Conservation (phyloP, 2,888 invertebrate genomes). For the Acleris literana region DNA sequence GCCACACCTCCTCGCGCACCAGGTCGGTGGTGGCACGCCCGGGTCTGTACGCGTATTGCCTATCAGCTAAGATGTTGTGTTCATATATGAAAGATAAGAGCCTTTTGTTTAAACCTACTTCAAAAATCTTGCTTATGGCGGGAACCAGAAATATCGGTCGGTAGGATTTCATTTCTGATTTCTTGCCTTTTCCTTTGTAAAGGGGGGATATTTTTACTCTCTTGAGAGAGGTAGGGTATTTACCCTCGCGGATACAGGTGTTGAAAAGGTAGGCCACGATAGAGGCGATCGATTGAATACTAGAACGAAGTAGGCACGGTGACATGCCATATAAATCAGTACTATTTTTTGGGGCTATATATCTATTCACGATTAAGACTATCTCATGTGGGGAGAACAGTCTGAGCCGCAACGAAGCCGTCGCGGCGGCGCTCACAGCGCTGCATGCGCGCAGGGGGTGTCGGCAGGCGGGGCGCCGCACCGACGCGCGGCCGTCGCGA, state of each 20-base stretch:
- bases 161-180: constrained; percentile 4
- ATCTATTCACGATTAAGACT: not conserved
- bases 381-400: constrained; percentile 17
- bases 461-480: constrained; percentile 10
- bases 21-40: constrained; percentile 11
- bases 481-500: constrained; percentile 7
- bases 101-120: constrained; percentile 2
- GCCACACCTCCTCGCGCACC: constrained; percentile 11
- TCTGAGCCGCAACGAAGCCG: not conserved
- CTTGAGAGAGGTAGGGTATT: not conserved
- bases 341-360: constrained; percentile 16
- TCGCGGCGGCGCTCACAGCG: not conserved
- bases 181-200: constrained; percentile 26
- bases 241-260: not conserved
- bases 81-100: not conserved
- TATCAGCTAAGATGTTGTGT: not conserved
- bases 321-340: constrained; percentile 19
- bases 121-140: constrained; percentile 4
- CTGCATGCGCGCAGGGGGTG: not conserved
- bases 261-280: not conserved
- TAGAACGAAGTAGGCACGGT: not conserved
- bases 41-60: constrained; percentile 10
- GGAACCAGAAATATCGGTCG: constrained; percentile 10
- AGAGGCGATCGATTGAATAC: not conserved
- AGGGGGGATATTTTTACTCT: constrained; percentile 19